Base-by-base conservation (phyloP, 2,113 vertebrate species). In the Solea senegalensis region DNA sequence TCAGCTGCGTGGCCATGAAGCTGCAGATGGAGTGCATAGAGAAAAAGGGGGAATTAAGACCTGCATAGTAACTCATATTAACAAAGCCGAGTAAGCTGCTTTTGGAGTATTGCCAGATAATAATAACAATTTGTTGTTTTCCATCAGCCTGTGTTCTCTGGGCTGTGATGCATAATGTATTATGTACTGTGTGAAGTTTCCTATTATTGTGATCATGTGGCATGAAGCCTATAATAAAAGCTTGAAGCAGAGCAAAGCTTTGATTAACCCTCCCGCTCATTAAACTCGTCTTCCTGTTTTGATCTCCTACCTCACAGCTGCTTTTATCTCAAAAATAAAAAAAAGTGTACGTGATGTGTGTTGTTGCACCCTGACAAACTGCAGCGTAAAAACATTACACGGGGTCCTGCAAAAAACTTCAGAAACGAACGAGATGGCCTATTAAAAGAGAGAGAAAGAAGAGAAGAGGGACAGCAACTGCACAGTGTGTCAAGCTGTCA, bases 131-230 rank as follows among this genome's bases (percentile, higher is more conserved):
- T 69, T 82, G 86, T 72, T 80, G 71, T 79, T 86, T 86, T 68
- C 69, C 65, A 58, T 70, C 77, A 72, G 67, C 77, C 64, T 84
- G 65, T 75, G 76, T 68, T 84, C 73, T 75, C 61, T 34, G 67
- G 73, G 77, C 75, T 82, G 70, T 77, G 74, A 81, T 84, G 82
- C 74, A 77, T 84, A 78, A 79, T 88, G 83, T 51, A 80, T 82
- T 76, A 85, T 84, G 70, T 74, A 71, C 81, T 78, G 61, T 69
- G 66, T 69, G 70, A 80, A 72, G 68, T 74, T 84, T 75, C 65
- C 65, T 80, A 87, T 89, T 86, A 86, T 76, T 83, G 84, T 78
- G 75, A 84, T 86, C 73, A 84, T 84, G 80, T 85, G 79, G 75
- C 83, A 86, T 87, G 81, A 82, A 86, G 83, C 80, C 78, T 71